phyloP scores from a whole-genome alignment of 2,888 invertebrate genomes.

The Lomographa bimaculata region DNA sequence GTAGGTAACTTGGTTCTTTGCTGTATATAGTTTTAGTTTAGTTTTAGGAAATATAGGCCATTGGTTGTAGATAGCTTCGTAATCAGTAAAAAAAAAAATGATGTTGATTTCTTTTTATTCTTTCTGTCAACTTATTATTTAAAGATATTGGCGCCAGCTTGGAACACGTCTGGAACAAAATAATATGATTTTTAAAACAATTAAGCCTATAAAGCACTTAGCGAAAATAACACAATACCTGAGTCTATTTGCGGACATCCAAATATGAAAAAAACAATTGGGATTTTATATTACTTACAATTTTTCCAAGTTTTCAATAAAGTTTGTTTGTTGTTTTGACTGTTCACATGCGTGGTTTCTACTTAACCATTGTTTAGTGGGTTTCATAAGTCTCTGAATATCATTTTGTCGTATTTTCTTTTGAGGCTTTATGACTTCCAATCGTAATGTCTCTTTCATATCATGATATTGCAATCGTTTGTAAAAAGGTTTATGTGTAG shows the following conservation, averaged over 20 bases:
- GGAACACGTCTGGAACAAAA: constrained; percentile 49
- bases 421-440: not conserved
- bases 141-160: constrained; percentile 42
- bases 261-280: not conserved
- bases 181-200: constrained; percentile 5
- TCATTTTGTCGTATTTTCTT: constrained; percentile 1
- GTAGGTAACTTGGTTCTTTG: too few relatives aligned
- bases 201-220: too few relatives aligned
- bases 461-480: constrained; percentile 6
- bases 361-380: constrained; percentile 60
- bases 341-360: constrained; percentile 34
- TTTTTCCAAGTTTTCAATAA: constrained; percentile 50
- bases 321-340: constrained; percentile 4
- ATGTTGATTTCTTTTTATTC: too few relatives aligned
- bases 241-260: too few relatives aligned
- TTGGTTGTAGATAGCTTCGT: too few relatives aligned
- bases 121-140: too few relatives aligned
- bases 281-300: constrained; percentile 47
- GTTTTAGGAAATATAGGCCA: too few relatives aligned
- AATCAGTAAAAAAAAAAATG: too few relatives aligned
- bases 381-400: constrained; percentile 32
- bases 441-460: constrained; percentile 1
- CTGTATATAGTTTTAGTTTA: too few relatives aligned
- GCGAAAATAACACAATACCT: too few relatives aligned
- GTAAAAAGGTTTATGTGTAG: too few relatives aligned